These are phyloP conservation scores for Syngnathus acus DNA, from an alignment of 2,797 vertebrate species.

Conservation along the genomic window DNA sequence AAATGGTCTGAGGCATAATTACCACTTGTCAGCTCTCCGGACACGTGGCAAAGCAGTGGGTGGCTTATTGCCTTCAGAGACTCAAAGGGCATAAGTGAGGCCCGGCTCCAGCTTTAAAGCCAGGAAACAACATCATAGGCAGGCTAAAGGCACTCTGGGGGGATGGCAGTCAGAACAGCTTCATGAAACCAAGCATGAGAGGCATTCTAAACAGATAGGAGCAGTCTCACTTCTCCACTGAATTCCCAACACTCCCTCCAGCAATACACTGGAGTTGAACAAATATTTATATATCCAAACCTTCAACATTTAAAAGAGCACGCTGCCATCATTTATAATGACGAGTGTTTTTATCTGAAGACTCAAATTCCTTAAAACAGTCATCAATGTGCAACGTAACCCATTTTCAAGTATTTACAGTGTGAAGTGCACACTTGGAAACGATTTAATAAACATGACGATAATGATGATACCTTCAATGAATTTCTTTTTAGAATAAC, in stretches of 20 bases:
- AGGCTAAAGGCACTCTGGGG: conserved; percentile 50
- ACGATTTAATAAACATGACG: too few relatives aligned
- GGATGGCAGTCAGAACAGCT: conserved; percentile 31
- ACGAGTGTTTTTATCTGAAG: not conserved
- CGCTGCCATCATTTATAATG: not conserved
- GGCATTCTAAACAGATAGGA: conserved; percentile 37
- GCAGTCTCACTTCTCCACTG: conserved; percentile 25
- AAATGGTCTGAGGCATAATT: conserved; percentile 55
- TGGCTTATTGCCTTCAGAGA: conserved; percentile 52
- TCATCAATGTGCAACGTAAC: not conserved
- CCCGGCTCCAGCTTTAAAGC: conserved; percentile 42
- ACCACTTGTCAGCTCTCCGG: conserved; percentile 49
- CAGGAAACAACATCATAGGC: conserved; percentile 49
- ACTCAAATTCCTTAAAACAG: not conserved
- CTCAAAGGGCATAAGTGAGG: conserved; percentile 52
- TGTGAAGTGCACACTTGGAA: too few relatives aligned
- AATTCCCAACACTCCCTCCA: conserved; percentile 12
- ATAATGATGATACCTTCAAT: too few relatives aligned
- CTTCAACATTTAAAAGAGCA: not conserved
- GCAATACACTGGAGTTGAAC: not conserved
- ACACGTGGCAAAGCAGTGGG: conserved; percentile 45
- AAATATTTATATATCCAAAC: conserved; percentile 4
- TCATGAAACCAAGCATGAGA: conserved; percentile 43
- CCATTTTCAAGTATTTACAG: not conserved
- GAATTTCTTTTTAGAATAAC: too few relatives aligned